Base-by-base conservation (phyloP, 2,113 vertebrate species). In the Planiliza haematocheilus region DNA sequence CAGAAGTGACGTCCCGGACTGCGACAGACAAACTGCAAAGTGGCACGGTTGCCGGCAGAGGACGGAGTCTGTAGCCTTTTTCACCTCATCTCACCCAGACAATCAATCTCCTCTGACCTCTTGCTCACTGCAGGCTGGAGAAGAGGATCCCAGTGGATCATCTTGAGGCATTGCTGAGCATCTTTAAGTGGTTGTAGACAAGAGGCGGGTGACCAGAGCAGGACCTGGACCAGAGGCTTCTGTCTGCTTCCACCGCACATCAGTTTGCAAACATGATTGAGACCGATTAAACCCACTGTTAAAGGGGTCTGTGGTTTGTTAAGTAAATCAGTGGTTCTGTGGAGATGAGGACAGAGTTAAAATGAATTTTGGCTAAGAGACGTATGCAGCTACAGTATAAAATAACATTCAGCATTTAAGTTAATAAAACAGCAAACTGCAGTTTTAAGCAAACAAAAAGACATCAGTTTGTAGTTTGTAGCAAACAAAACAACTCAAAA, bases 101-200 rank as follows among this genome's bases (percentile, higher is more conserved):
- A 46, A 76, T 70, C 64, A 70, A 55, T 69, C 75, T 74, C 52
- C 48, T 56, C 65, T 80, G 64, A 83, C 71, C 83, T 81, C 56
- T 51, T 43, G 50, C 65, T 71, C 70, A 24, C 59, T 69, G 17
- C 55, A 45, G 43, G 55, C 57, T 14, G 17, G 12, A 72, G 52
- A 57, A 57, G 24, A 75, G n/a, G 67, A 67, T 76, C 74, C 71
- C 63, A 20, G 63, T 50, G 74, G 78, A 73, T 68, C 57, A 53
- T 50, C 24, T 70, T 14, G 17, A 76, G 10, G 59, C 39, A 4
- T 17, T 38, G 50, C 57, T 38, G 57, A 62, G 57, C 52, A 78
- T 85, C 52, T 77, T 71, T 18, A 81, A 83, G 46, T 70, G 51
- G 48, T 43, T 65, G 61, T 61, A 46, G 56, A 67, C 49, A 56